Base-by-base conservation (phyloP, 2,888 invertebrate species). In the Agonum fuliginosum region DNA sequence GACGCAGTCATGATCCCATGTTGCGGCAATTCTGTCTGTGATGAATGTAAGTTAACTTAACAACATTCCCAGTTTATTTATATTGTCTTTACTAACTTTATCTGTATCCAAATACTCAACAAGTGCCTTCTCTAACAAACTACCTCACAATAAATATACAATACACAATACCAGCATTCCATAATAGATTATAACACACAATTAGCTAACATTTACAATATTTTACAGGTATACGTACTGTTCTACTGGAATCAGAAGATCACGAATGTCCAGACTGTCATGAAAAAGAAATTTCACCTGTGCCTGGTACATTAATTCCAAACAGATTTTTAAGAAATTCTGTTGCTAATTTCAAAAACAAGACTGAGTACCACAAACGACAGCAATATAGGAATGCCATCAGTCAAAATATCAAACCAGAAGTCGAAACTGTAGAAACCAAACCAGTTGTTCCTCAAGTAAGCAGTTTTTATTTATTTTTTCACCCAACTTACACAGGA, bases 1-100 rank as follows among this genome's bases (percentile, higher is more conserved):
- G 99, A 99, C 87, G 99, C 99, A 37, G 98, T 99, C 24, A 95
- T 99, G 92, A 97, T 98, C 85, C 97, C 97, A 0, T 99, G 99
- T 86, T 99, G 99, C 87, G 99, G 98, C 2, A 96, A 96, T 86
- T 97, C 97, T 6, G 99, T 97, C 88, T 99, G 99, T 87, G 98
- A 99, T 87, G 98, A 99, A 87, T 99, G 99, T 95, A 89, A 90
- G 93, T 88, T 77, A n/a, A n/a, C n/a, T n/a, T n/a, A n/a, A n/a
- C n/a, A n/a, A n/a, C n/a, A n/a, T n/a, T n/a, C n/a, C n/a, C n/a
- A n/a, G n/a, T n/a, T n/a, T n/a, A n/a, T n/a, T n/a, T n/a, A n/a
- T n/a, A n/a, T n/a, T n/a, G n/a, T n/a, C n/a, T n/a, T n/a, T n/a
- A n/a, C n/a, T n/a, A n/a, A n/a, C n/a, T n/a, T n/a, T n/a, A n/a